Conservation (phyloP, 2,113 vertebrate species). For the Myiopsitta monachus region DNA sequence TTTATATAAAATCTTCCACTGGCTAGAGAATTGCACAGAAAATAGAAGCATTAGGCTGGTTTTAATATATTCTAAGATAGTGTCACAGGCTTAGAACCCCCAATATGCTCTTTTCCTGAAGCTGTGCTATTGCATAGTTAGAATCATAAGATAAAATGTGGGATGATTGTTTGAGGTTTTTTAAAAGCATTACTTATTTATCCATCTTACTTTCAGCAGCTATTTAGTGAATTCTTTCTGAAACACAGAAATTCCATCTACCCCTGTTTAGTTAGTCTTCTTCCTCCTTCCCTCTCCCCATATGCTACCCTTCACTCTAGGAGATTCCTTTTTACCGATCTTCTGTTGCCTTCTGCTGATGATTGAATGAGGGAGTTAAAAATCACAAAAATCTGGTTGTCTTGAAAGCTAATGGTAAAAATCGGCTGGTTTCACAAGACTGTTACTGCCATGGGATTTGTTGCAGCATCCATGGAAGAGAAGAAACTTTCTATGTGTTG, state of each 20-base stretch:
- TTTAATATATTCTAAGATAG: neutral
- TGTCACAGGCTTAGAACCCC: neutral
- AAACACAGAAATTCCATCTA: neutral
- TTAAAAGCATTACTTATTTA: neutral
- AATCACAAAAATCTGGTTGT: neutral
- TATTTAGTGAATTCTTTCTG: neutral
- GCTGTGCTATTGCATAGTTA: neutral
- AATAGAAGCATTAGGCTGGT: neutral
- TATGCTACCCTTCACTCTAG: neutral
- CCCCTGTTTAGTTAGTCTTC: neutral
- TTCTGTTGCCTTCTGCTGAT: neutral
- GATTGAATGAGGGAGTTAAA: neutral
- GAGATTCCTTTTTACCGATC: neutral
- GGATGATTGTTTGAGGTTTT: neutral
- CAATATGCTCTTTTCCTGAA: neutral
- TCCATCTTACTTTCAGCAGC: neutral
- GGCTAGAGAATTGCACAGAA: neutral
- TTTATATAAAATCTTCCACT: neutral
- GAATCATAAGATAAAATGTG: neutral
- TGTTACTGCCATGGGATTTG: neutral
- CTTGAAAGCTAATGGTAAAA: neutral
- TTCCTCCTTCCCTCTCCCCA: neutral
- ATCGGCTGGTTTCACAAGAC: neutral
- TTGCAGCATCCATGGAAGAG: neutral
- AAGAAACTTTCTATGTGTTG: neutral